Evolutionary conservation across 1,140 invertebrate species (phyloP).

Genomic region (Dermatophagoides farinae): DNA sequence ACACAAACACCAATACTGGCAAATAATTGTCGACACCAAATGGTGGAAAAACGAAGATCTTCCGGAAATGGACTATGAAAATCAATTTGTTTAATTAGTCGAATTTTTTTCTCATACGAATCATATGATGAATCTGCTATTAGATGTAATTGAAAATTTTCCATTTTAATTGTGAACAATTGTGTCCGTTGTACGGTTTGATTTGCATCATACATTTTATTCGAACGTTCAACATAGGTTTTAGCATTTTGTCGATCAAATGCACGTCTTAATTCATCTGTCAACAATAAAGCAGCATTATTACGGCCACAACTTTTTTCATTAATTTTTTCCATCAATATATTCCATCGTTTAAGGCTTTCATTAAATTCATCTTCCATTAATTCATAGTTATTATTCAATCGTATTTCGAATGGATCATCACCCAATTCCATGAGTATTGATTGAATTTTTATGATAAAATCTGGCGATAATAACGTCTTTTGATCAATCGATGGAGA

Average conservation of each 20-base stretch:
- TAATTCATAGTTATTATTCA: slow-evolving; percentile 85
- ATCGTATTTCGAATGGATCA: slow-evolving; percentile 91
- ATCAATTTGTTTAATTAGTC: slow-evolving; percentile 56
- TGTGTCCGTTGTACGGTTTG: slow-evolving; percentile 42
- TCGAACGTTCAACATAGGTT: slow-evolving; percentile 80
- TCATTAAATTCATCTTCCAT: slow-evolving; percentile 90
- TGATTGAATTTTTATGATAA: slow-evolving; percentile 54
- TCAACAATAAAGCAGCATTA: slow-evolving; percentile 21
- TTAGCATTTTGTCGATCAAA: slow-evolving; percentile 69
- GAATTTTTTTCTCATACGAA: slow-evolving; percentile 51
- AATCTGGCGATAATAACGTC: slow-evolving; percentile 50
- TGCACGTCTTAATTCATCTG: slow-evolving; percentile 68
- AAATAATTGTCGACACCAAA: slow-evolving; percentile 73
- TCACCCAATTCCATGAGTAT: slow-evolving; percentile 77
- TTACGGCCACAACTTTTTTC: slow-evolving; percentile 35
- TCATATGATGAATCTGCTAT: slow-evolving; percentile 66
- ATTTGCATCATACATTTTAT: slow-evolving; percentile 41
- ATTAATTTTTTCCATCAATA: slow-evolving; percentile 67
- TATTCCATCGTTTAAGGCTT: slow-evolving; percentile 66
- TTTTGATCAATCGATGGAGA: slow-evolving; percentile 24
- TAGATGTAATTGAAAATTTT: slow-evolving; percentile 54
- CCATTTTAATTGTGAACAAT: slow-evolving; percentile 56
- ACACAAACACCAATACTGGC: slow-evolving; percentile 61
- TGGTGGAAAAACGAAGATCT: slow-evolving; percentile 62
- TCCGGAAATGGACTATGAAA: slow-evolving; percentile 71